Evolutionary conservation across 2,888 invertebrate genomes (phyloP).

Genomic region (Macaria liturata): DNA sequence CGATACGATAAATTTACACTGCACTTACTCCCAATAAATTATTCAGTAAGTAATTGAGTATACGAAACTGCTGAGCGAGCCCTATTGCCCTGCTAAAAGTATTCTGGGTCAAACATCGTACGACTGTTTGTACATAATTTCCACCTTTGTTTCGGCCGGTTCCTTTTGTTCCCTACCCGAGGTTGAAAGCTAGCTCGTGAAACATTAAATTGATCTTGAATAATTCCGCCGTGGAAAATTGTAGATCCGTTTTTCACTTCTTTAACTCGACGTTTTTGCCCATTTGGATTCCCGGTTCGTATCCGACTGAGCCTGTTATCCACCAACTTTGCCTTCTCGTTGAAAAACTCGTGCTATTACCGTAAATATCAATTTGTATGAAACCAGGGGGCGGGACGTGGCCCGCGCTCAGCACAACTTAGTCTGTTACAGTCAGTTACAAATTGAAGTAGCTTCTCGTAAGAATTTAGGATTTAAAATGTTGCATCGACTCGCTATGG

Average conservation of each 20-base stretch:
- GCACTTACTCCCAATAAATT: slow-evolving; percentile 35
- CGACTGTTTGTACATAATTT: slow-evolving; percentile 28
- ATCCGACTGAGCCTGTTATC: slow-evolving; percentile 75
- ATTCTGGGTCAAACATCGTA: slow-evolving; percentile 23
- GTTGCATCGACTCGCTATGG: slow-evolving; percentile 48
- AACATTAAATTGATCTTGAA: slow-evolving; percentile 69
- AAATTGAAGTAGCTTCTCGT: slow-evolving; percentile 70
- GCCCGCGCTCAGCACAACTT: slow-evolving; percentile 58
- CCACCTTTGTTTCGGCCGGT: slow-evolving; percentile 36
- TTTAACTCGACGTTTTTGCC: slow-evolving; percentile 67
- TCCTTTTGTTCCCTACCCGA: slow-evolving; percentile 43
- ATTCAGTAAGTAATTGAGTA: slow-evolving; percentile 35
- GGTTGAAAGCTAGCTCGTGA: slow-evolving; percentile 52
- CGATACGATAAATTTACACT: slow-evolving; percentile 33
- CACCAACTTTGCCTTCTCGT: slow-evolving; percentile 71
- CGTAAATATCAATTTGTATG: slow-evolving; percentile 84
- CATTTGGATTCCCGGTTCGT: slow-evolving; percentile 68
- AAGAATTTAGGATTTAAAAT: slow-evolving; percentile 66
- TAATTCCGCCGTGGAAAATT: slow-evolving; percentile 63
- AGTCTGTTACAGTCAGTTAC: slow-evolving; percentile 63
- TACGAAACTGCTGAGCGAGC: slow-evolving; percentile 14
- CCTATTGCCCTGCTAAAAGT: slow-evolving; percentile 24
- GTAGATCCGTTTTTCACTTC: slow-evolving; percentile 69
- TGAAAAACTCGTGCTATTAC: slow-evolving; percentile 80
- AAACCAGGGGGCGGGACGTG: slow-evolving; percentile 73